Base-by-base conservation (phyloP, 2,113 vertebrate genomes). In the Lota lota region DNA sequence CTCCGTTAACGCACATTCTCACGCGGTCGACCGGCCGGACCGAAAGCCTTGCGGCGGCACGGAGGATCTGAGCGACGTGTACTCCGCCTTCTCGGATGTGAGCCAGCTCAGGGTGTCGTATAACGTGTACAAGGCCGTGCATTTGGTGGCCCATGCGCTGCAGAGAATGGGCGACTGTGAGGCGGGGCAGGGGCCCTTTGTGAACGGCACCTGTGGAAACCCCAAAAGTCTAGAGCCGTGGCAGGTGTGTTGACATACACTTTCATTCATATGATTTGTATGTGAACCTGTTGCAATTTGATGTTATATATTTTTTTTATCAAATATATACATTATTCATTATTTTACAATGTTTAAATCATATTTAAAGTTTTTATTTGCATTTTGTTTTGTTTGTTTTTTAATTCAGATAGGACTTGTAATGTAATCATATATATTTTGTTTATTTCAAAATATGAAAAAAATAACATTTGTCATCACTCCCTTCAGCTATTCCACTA, bases 121-220 rank as follows among this genome's bases (percentile, higher is more conserved):
- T 72, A 92, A 92, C 20, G 89, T 93, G 5, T 92, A 93, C 65
- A 92, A 92, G 68, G 92, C 90, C 12, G 86, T 92, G 7, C 87
- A 93, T 76, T 68, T 91, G 18, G 77, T 92, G 54, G 90, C 91
- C 18, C 75, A 92, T 67, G 88, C 91, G n/a, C 80, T 93, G 68
- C 86, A 92, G 12, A 80, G 88, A 51, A 86, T 93, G 78, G 83
- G 75, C 61, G 47, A 70, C 33, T 90, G 88, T 69, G 68, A 74
- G 40, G 62, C 22, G n/a, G 84, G 81, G 50, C 61, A 80, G 0
- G 89, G 87, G 33, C 82, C 85, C 57, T 89, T 90, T 47, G 22
- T 61, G 5, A 88, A 91, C 61, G 72, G 80, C 16, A 83, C 78
- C 22, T 91, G 89, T 83, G 87, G 82, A 53, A 74, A 84, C 50